Percentiles rank a stretch among this genome's conserved stretches.
Evolutionary conservation across 2,797 vertebrate species (phyloP).

Genomic region (Eidolon dupreanum): DNA sequence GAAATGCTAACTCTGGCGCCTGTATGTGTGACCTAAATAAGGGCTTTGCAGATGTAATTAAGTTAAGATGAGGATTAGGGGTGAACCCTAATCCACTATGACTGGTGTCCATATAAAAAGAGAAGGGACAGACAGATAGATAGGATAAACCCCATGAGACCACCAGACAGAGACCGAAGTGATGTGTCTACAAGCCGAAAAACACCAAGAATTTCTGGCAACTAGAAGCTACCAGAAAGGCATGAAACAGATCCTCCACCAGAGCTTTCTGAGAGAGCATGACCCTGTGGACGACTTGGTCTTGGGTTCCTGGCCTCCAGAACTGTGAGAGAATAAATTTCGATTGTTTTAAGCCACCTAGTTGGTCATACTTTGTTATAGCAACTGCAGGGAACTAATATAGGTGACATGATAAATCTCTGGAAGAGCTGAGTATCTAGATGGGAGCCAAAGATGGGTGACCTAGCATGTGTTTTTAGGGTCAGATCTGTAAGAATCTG

Average conservation of each 20-base stretch:
- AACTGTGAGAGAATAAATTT: neutral
- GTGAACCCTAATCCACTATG: neutral
- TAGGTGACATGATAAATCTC: neutral
- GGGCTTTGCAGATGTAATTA: neutral
- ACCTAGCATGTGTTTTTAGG: accelerated
- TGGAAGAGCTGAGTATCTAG: neutral
- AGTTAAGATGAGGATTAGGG: neutral
- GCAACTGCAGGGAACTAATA: neutral
- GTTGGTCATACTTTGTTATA: neutral
- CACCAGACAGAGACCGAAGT: neutral
- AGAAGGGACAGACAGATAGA: neutral
- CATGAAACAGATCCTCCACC: too few relatives aligned
- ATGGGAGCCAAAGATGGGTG: neutral
- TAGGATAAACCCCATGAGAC: too few relatives aligned
- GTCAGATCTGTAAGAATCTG: neutral
- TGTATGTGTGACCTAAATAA: neutral
- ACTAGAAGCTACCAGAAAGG: neutral
- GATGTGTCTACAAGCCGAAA: neutral
- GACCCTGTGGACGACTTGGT: neutral
- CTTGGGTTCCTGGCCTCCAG: neutral
- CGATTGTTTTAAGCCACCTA: neutral
- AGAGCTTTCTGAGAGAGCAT: neutral
- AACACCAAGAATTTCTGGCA: neutral
- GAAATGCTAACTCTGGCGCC: neutral
- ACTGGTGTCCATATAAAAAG: neutral